Conservation (phyloP, 1,140 invertebrate genomes). For the Microvelia longipes region DNA sequence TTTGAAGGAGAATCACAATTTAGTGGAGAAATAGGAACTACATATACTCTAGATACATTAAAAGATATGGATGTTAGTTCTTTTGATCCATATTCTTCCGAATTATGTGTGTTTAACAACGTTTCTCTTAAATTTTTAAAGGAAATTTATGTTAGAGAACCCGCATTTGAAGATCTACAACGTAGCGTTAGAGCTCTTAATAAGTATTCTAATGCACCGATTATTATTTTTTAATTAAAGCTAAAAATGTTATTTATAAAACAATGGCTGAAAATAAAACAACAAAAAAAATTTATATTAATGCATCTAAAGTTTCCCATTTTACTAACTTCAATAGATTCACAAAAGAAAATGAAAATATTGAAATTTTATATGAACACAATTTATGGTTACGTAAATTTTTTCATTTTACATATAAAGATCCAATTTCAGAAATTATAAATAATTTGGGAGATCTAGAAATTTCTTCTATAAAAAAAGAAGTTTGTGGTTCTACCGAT, state of each 20-base stretch:
- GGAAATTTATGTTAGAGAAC: neutral
- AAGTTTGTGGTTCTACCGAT: neutral
- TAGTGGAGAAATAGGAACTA: neutral
- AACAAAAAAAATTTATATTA: neutral
- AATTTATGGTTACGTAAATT: neutral
- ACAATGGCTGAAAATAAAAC: neutral
- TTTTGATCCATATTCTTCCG: neutral
- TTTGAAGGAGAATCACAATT: neutral
- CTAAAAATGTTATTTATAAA: neutral
- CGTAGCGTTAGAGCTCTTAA: neutral
- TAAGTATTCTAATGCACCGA: neutral
- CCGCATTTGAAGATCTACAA: neutral
- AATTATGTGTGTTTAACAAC: neutral
- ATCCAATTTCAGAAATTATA: neutral
- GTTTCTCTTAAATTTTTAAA: neutral
- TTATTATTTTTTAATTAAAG: neutral
- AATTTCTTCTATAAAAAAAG: neutral
- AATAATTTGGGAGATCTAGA: neutral
- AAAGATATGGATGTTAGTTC: neutral
- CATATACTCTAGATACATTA: neutral
- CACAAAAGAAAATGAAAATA: neutral
- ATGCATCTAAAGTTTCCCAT: neutral
- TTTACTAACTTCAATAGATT: neutral
- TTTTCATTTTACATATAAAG: neutral
- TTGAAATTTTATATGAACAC: neutral